These are phyloP conservation scores for Salticus scenicus DNA, from an alignment of 2,888 invertebrate species.

Conservation along the genomic window DNA sequence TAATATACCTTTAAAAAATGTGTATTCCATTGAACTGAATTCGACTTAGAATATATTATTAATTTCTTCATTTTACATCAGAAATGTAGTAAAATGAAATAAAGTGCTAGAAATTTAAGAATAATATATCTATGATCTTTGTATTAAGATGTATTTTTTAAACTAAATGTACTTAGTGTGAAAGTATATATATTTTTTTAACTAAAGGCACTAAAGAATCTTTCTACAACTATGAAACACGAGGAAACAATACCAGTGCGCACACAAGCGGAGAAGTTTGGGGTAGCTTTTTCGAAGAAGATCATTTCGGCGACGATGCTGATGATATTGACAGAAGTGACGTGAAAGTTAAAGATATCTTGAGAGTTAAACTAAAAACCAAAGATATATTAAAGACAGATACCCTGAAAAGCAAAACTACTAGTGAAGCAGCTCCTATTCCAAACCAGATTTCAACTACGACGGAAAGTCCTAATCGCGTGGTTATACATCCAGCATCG, in stretches of 20 bases:
- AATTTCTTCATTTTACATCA: too few relatives aligned
- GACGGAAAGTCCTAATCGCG: neutral
- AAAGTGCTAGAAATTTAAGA: too few relatives aligned
- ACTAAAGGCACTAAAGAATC: slow-evolving; percentile 18
- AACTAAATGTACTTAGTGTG: too few relatives aligned
- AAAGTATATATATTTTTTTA: too few relatives aligned
- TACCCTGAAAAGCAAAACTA: neutral
- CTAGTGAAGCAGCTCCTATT: neutral
- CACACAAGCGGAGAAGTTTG: slow-evolving; percentile 47
- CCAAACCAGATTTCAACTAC: neutral
- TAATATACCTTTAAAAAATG: too few relatives aligned
- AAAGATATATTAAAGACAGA: slow-evolving; percentile 4
- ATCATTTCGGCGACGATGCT: neutral
- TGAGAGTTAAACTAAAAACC: slow-evolving; percentile 38
- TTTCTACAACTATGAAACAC: slow-evolving; percentile 53
- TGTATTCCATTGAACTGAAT: too few relatives aligned
- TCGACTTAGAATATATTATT: too few relatives aligned
- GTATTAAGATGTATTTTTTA: too few relatives aligned
- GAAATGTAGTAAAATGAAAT: too few relatives aligned
- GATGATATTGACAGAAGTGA: slow-evolving; percentile 27
- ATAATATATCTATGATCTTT: too few relatives aligned
- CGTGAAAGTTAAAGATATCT: slow-evolving; percentile 22
- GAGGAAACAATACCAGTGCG: slow-evolving; percentile 53
- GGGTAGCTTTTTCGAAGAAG: slow-evolving; percentile 18
- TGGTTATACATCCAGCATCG: neutral